Evolutionary conservation across 1,140 invertebrate genomes (phyloP).

Genomic region (Limonius californicus): DNA sequence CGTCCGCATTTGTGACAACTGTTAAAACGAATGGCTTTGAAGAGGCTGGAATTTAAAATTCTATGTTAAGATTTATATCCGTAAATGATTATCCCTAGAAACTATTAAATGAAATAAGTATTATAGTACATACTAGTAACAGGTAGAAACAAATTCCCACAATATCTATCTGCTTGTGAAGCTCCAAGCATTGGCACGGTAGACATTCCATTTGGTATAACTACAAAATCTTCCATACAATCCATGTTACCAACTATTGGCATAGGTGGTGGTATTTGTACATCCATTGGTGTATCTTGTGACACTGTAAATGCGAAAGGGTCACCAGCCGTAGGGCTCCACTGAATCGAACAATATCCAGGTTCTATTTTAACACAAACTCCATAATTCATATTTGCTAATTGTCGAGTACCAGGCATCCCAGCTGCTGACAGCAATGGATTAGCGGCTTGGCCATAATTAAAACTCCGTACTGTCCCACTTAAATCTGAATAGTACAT

Average conservation of each 20-base stretch:
- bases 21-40: no score
- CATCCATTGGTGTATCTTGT: constrained; percentile 49
- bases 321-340: constrained; percentile 53
- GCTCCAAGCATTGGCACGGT: constrained; percentile 43
- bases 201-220: constrained; percentile 56
- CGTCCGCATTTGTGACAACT: no score
- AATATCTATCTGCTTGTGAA: constrained; percentile 62
- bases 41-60: no score
- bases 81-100: background rate
- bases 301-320: constrained; percentile 66
- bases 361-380: constrained; percentile 63
- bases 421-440: constrained; percentile 50
- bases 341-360: constrained; percentile 65
- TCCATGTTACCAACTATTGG: constrained; percentile 52
- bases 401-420: constrained; percentile 64
- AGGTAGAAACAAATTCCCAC: constrained; percentile 63
- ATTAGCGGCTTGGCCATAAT: constrained; percentile 55
- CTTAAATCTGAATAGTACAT: constrained; percentile 66
- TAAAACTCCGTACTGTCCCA: constrained; percentile 71
- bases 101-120: constrained; percentile 18
- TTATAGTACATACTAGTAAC: constrained; percentile 64
- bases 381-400: constrained; percentile 72
- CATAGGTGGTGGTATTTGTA: constrained; percentile 57
- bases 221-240: constrained; percentile 68
- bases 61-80: background rate